Percentiles rank a stretch among this genome's conserved stretches.
Conservation (phyloP, 1,140 invertebrate species). For the Eriosoma lanigerum region DNA sequence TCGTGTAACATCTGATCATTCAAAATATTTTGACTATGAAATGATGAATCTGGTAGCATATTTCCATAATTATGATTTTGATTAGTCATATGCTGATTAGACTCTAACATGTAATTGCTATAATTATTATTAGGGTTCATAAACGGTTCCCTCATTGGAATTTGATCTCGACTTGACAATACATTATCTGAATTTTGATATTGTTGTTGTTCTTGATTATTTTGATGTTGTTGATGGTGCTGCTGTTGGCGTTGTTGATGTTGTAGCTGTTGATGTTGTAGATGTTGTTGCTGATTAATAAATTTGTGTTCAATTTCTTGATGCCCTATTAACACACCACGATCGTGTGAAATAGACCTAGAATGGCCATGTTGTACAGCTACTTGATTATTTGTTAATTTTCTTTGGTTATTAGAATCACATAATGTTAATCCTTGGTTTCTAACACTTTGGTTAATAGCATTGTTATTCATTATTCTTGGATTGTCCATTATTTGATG, state of each 20-base stretch:
- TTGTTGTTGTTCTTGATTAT: constrained; percentile 6
- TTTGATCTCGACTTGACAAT: neutral
- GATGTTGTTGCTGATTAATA: constrained; percentile 28
- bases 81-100: constrained; percentile 22
- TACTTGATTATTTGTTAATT: constrained; percentile 13
- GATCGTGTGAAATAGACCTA: neutral
- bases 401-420: constrained; percentile 27
- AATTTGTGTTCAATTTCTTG: constrained; percentile 37
- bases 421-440: constrained; percentile 18
- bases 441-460: constrained; percentile 38
- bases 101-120: constrained; percentile 32
- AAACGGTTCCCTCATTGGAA: constrained; percentile 26
- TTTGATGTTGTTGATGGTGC: constrained; percentile 5
- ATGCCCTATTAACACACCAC: neutral
- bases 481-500: constrained; percentile 39
- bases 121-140: constrained; percentile 16
- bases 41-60: constrained; percentile 14
- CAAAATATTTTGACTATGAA: constrained; percentile 45
- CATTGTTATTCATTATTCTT: constrained; percentile 49
- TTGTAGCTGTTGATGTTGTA: constrained; percentile 23
- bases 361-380: constrained; percentile 1
- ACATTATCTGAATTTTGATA: constrained; percentile 37
- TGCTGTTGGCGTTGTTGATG: neutral
- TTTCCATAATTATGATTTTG: constrained; percentile 40
- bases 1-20: constrained; percentile 45